Conservation (phyloP, 2,113 vertebrate genomes). For the Lepus americanus region DNA sequence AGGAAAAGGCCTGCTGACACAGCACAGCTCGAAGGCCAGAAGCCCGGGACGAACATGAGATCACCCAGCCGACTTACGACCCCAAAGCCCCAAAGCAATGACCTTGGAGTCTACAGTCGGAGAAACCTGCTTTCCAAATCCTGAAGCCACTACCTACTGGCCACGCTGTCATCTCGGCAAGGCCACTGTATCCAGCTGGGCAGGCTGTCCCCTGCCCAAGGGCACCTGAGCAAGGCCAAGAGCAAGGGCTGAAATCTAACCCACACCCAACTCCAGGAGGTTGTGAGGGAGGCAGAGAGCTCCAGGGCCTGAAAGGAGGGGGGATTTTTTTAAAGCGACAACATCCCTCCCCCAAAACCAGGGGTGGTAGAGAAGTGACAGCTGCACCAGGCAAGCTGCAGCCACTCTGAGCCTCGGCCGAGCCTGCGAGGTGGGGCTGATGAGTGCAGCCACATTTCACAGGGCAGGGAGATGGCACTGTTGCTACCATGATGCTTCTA, state of each 20-base stretch:
- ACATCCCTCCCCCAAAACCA: neutral
- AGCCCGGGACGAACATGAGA: accelerated
- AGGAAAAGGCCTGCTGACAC: neutral
- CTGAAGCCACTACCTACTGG: neutral
- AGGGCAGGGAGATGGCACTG: accelerated
- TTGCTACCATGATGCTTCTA: accelerated
- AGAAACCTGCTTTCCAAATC: neutral
- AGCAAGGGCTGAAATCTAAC: neutral
- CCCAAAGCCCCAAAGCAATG: neutral
- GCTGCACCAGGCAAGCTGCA: neutral
- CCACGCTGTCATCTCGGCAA: neutral
- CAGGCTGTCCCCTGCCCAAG: neutral
- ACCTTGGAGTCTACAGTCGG: neutral
- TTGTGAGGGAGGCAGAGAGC: neutral
- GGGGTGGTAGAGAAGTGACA: neutral
- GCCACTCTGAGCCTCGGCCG: neutral
- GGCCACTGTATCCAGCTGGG: neutral
- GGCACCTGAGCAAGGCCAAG: neutral
- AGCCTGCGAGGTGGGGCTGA: neutral
- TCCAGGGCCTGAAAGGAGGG: neutral
- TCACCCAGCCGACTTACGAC: accelerated
- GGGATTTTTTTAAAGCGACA: neutral
- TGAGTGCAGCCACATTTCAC: neutral
- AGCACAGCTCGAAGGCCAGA: neutral
- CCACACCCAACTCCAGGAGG: neutral